Conservation (phyloP, 2,888 invertebrate genomes). For the Chorisops tibialis region DNA sequence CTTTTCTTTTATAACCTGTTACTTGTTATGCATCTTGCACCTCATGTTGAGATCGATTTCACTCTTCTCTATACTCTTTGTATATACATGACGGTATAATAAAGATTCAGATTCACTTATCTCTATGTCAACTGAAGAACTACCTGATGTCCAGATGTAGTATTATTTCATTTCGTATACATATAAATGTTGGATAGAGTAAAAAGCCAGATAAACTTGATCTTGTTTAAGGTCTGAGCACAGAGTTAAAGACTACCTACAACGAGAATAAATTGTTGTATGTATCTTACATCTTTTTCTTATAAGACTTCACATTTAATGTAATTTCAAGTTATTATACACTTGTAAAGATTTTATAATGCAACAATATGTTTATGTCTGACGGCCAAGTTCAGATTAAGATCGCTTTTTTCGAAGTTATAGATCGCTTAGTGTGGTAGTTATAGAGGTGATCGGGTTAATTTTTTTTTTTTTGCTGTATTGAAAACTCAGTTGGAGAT, state of each 20-base stretch:
- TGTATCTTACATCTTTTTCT: conserved; percentile 10
- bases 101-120: conserved; percentile 24
- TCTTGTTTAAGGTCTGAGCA: conserved; percentile 3
- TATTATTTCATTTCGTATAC: conserved; percentile 10
- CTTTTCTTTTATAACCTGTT: conserved; percentile 3
- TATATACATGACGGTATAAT: background rate
- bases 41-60: conserved; percentile 15
- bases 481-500: background rate
- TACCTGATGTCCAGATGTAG: conserved; percentile 24
- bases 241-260: conserved; percentile 8
- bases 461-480: background rate
- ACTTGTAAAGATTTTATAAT: background rate
- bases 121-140: conserved; percentile 15
- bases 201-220: conserved; percentile 6
- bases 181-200: conserved; percentile 3
- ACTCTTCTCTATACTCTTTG: conserved; percentile 8
- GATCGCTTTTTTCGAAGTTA: background rate
- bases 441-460: background rate
- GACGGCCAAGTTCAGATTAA: conserved; percentile 22
- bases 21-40: conserved; percentile 1
- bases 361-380: conserved; percentile 19
- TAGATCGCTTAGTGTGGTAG: background rate
- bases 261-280: conserved; percentile 13
- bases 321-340: background rate
- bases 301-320: conserved; percentile 1